phyloP scores from a whole-genome alignment of 2,888 invertebrate species.

The Odontothrips loti region DNA sequence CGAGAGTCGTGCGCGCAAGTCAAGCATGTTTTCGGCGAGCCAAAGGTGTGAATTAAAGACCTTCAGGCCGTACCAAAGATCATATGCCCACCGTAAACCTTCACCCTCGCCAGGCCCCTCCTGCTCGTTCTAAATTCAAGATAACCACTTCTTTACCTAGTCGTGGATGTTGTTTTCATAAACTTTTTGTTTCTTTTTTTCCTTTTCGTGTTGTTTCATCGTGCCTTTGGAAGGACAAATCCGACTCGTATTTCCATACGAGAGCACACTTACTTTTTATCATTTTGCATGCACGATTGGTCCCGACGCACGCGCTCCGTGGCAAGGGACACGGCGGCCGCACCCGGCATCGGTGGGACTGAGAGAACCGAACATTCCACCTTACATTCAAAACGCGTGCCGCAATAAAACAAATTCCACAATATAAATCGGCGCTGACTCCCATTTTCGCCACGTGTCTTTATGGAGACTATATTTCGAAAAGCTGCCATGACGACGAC shows the following conservation, averaged over 20 bases:
- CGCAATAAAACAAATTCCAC: no score
- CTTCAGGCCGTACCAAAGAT: not conserved
- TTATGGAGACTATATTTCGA: no score
- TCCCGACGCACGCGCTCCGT: no score
- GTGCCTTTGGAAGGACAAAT: not conserved
- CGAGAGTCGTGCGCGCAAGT: not conserved
- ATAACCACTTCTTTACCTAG: not conserved
- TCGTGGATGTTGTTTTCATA: no score
- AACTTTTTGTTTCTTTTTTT: not conserved
- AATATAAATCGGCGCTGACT: no score
- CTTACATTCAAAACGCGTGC: no score
- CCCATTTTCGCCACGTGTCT: no score
- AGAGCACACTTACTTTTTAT: not conserved
- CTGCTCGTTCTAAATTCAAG: not conserved
- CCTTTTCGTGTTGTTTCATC: not conserved
- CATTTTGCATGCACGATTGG: no score
- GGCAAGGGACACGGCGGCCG: no score
- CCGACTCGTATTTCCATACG: not conserved
- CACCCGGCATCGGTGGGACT: no score
- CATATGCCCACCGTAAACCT: slow-evolving; percentile 16
- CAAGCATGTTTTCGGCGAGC: not conserved
- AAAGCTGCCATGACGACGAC: no score
- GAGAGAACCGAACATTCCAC: not conserved
- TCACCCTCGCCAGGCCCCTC: not conserved
- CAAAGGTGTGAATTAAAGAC: slow-evolving; percentile 1